Base-by-base conservation (phyloP, 2,797 vertebrate genomes). In the Chrosomus eos region DNA sequence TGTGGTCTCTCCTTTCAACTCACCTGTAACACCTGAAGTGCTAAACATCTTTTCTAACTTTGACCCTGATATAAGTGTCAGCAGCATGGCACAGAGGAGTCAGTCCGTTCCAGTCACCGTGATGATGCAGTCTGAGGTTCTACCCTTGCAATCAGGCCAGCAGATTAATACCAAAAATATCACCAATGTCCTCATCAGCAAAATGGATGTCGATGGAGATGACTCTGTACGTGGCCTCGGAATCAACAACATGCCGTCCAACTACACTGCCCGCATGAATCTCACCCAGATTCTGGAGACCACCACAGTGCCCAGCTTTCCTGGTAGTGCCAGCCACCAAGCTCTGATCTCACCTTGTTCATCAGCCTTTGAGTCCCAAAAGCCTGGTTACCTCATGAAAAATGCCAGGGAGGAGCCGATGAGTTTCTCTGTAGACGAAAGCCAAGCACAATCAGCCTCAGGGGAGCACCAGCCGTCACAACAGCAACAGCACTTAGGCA, bases 231-330 rank as follows among this genome's bases (percentile, higher is more conserved):
- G 97, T 84, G 98, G 97, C 86, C 92, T 99, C 88, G 97, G 97
- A 89, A 94, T 98, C 81, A 99, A 97, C 91, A 96, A 97, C 90
- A 88, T 97, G 91, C 95, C 97, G 82, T 96, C 97, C 81, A 96
- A 96, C 94, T 99, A 99, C 89, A 98, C 96, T 18, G 98, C 98
- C 83, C 95, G 98, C 85, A 98, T 99, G 97, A 99, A 99, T 95
- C 98, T 99, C 92, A 98, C 97, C 58, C 98, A 99, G 92, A 97
- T 99, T 92, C 94, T 99, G 19, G 97, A 99, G 94, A 97, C 97
- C 19, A 93, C 95, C 48, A 19, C 70, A 28, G 90, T 90, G 48
- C 78, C 96, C 0, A 88, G 90, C 92, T 96, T 96, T 88, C 92
- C 96, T 88, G 93, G 95, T 93, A 92, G 94, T 93, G 95, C 96